Conservation (phyloP, 2,113 vertebrate genomes). For the Coregonus clupeaformis region DNA sequence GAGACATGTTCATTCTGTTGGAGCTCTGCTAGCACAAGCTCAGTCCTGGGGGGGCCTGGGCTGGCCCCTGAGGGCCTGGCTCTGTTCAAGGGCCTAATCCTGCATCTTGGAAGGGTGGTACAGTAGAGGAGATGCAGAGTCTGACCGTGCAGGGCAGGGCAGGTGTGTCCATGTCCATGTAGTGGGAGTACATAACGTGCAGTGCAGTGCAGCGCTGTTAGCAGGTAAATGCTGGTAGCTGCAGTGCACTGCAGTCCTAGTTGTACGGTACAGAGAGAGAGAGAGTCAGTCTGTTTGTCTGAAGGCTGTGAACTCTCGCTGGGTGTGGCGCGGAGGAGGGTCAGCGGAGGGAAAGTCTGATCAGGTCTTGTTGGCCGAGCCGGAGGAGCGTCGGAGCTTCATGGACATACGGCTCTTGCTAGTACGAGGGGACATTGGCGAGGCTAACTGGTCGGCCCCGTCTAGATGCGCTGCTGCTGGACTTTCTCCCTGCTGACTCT, state of each 20-base stretch:
- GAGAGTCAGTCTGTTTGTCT: neutral
- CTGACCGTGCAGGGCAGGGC: neutral
- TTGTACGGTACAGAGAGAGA: too few species aligned
- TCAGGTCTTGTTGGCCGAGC: slow-evolving; percentile 97
- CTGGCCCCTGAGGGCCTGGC: too few species aligned
- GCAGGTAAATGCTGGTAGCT: neutral
- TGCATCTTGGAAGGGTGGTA: too few species aligned
- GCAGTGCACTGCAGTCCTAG: neutral
- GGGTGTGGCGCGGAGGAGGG: neutral
- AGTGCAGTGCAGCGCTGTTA: neutral
- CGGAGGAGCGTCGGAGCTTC: slow-evolving; percentile 96
- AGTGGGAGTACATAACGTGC: too few species aligned
- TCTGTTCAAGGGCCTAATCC: too few species aligned
- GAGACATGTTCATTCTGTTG: too few species aligned
- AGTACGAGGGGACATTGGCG: slow-evolving; percentile 96
- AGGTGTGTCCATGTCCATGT: neutral
- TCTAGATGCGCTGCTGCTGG: slow-evolving; percentile 83
- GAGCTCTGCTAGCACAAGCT: too few species aligned
- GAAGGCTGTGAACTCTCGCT: neutral
- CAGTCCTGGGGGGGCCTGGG: too few species aligned
- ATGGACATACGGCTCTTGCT: slow-evolving; percentile 99
- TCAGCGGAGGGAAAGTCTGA: neutral
- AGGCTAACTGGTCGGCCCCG: slow-evolving; percentile 86
- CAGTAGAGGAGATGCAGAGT: neutral
- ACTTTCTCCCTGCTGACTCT: slow-evolving; percentile 88